A percentile compares a stretch with the other conserved stretches of the same genome.
phyloP scores from a whole-genome alignment of 1,140 invertebrate genomes.

The Drosophila erecta region DNA sequence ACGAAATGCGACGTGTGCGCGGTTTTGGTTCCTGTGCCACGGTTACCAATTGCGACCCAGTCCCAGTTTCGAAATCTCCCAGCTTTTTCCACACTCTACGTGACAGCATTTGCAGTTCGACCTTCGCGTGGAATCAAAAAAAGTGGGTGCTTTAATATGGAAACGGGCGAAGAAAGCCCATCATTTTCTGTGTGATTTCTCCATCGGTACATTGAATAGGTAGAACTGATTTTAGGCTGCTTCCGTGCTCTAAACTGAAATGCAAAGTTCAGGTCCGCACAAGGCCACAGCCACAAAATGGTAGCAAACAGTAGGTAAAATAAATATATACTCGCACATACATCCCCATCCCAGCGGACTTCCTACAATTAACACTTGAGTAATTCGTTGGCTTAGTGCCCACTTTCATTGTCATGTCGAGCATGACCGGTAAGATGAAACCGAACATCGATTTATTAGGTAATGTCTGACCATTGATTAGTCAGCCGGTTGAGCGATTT shows the following conservation, averaged over 20 bases:
- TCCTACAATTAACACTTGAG: slow-evolving; percentile 21
- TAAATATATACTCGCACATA: neutral
- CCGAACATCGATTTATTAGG: slow-evolving; percentile 5
- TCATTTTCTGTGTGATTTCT: neutral
- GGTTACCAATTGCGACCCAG: slow-evolving; percentile 75
- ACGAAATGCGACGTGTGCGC: slow-evolving; percentile 52
- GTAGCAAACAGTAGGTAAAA: neutral
- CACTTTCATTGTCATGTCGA: slow-evolving; percentile 3
- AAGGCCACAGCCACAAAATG: neutral
- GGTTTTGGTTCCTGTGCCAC: slow-evolving; percentile 62
- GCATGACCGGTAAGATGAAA: slow-evolving; percentile 2
- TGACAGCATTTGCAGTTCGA: slow-evolving; percentile 56
- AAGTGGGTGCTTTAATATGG: slow-evolving; percentile 17
- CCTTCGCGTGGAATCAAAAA: slow-evolving; percentile 35
- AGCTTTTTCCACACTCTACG: slow-evolving; percentile 63
- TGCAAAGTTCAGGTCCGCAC: neutral
- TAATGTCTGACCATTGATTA: slow-evolving; percentile 10
- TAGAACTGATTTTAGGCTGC: too few species aligned
- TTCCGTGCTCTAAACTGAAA: neutral
- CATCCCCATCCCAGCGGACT: neutral
- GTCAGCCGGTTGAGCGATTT: slow-evolving; percentile 9
- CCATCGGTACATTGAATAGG: too few species aligned
- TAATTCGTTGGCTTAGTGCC: slow-evolving; percentile 6
- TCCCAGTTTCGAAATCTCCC: slow-evolving; percentile 72
- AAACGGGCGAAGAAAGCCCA: slow-evolving; percentile 26